A percentile compares a stretch with the other conserved stretches of the same genome.
phyloP scores from a whole-genome alignment of 1,140 invertebrate species.

The Liolophura sinensis region DNA sequence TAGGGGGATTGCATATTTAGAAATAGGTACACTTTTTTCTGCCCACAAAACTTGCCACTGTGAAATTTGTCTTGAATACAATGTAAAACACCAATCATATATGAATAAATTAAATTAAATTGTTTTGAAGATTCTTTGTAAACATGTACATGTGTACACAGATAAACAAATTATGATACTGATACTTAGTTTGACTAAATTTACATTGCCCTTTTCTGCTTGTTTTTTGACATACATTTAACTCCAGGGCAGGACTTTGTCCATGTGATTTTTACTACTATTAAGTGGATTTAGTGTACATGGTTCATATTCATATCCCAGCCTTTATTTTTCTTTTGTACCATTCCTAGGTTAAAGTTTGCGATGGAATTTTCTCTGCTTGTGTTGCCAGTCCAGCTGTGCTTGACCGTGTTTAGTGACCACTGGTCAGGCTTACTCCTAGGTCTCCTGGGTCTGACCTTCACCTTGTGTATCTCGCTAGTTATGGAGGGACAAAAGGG shows the following conservation, averaged over 20 bases:
- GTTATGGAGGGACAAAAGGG: conserved; percentile 1
- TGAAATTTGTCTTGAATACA: too few relatives aligned
- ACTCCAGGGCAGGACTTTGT: neutral
- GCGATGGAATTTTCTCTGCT: conserved; percentile 18
- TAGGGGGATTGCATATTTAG: too few relatives aligned
- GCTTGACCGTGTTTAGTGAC: conserved; percentile 21
- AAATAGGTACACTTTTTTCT: too few relatives aligned
- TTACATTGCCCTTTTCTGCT: neutral
- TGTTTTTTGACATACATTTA: neutral
- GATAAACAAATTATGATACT: too few relatives aligned
- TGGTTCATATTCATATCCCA: neutral
- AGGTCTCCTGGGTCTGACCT: conserved; percentile 7
- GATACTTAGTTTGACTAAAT: too few relatives aligned
- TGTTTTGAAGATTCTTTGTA: too few relatives aligned
- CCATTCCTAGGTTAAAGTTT: neutral
- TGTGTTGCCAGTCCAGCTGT: conserved; percentile 22
- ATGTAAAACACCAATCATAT: too few relatives aligned
- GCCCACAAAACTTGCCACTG: too few relatives aligned
- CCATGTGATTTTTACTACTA: neutral
- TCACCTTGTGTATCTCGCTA: conserved; percentile 10
- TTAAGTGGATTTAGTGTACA: neutral
- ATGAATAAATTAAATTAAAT: too few relatives aligned
- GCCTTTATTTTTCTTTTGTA: too few relatives aligned
- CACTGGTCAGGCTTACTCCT: conserved; percentile 13
- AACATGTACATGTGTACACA: too few relatives aligned